Base-by-base conservation (phyloP, 2,888 invertebrate genomes). In the Phoenoteleia sp. region DNA sequence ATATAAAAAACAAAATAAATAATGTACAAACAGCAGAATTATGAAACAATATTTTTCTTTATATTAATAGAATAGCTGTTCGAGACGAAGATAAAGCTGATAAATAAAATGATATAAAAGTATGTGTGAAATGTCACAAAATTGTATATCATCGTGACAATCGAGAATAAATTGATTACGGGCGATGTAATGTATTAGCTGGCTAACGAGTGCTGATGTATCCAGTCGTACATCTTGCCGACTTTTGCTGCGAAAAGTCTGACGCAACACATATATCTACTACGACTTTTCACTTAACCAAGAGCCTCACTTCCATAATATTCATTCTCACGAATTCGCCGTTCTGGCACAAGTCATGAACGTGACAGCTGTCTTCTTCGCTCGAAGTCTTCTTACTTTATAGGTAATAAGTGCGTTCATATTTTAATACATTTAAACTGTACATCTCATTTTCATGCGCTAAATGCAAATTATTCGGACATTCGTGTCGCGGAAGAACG, bases 201-300 rank as follows among this genome's bases (percentile, higher is more conserved):
- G 17, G 17, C 45, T 25, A 79, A 79, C 72, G 60, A 79, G 33
- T 29, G 72, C 58, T 67, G 83, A 83, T 79, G 72, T 52, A 69
- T n/a, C 66, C 33, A 27, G 71, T 71, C 71, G 76, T 76, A 82
- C 64, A 76, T 76, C 66, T 82, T 56, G 36, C 56, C 56, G 52
- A 79, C 60, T 82, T 75, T 76, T 29, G 69, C 49, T 25, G 66
- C 19, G 72, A 42, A 62, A 71, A 74, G 80, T 84, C 71, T 80
- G 79, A 64, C 71, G 66, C 45, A 64, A 76, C 66, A 45, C 56
- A 77, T 81, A 84, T 81, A 84, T 81, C 36, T 69, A 74, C 76
- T 47, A 74, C 81, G 84, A 60, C 81, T 85, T 85, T 85, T 81
- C 81, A 81, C 85, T 81, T 64, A 81, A 62, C 60, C 67, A 19